phyloP scores from a whole-genome alignment of 2,888 invertebrate genomes.

The Deilephila porcellus region DNA sequence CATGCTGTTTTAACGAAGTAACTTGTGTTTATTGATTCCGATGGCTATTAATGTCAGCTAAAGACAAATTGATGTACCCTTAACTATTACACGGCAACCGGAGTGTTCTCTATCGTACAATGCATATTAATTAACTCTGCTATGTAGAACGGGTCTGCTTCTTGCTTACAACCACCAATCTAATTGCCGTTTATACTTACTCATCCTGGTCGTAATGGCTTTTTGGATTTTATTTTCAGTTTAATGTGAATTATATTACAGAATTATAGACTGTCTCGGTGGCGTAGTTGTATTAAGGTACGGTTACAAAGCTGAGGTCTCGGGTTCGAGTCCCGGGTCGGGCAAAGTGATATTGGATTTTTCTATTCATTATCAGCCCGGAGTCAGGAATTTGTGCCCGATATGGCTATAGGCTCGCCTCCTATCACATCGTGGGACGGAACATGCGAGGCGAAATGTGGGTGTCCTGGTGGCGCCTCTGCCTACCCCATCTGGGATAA shows the following conservation, averaged over 20 bases:
- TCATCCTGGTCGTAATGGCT: not conserved
- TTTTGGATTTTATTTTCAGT: not conserved
- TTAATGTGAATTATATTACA: not conserved
- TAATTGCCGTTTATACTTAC: slow-evolving; percentile 15
- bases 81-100: slow-evolving; percentile 38
- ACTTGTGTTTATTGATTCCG: slow-evolving; percentile 40
- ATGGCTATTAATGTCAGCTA: slow-evolving; percentile 38
- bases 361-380: no score
- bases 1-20: slow-evolving; percentile 20
- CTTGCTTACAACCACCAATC: slow-evolving; percentile 17
- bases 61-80: slow-evolving; percentile 44
- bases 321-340: no score
- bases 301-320: no score
- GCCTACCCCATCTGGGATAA: no score
- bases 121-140: slow-evolving; percentile 47
- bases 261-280: no score
- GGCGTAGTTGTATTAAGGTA: no score
- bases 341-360: no score
- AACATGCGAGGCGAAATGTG: no score
- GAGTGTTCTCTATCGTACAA: slow-evolving; percentile 34
- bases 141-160: slow-evolving; percentile 16
- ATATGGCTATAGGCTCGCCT: no score
- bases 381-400: no score
- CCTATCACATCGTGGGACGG: no score
- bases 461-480: no score